Evolutionary conservation across 2,797 vertebrate species (phyloP).

Genomic region (Spondyliosoma cantharus): DNA sequence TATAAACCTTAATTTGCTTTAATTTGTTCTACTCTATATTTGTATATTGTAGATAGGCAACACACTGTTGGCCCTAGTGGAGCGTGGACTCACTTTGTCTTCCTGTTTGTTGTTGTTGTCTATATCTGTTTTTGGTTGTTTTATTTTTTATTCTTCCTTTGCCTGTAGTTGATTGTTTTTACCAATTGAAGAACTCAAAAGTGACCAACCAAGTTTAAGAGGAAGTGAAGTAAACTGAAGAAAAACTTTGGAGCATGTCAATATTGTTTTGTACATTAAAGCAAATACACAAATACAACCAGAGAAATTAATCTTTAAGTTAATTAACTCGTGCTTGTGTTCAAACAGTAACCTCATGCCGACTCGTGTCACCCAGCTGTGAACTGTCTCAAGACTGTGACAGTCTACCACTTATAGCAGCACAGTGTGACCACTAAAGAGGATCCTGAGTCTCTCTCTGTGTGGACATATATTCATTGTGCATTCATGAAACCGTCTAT

Average conservation of each 20-base stretch:
- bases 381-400: slow-evolving; percentile 27
- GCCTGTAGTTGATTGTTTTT: too few relatives aligned
- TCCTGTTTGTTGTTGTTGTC: neutral
- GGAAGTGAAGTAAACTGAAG: too few relatives aligned
- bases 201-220: too few relatives aligned
- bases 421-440: slow-evolving; percentile 12
- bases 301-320: neutral
- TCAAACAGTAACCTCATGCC: neutral
- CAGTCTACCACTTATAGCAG: slow-evolving; percentile 28
- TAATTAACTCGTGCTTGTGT: neutral
- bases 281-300: neutral
- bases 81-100: neutral
- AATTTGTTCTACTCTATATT: too few relatives aligned
- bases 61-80: neutral
- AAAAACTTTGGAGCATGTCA: too few relatives aligned
- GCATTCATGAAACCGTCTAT: slow-evolving; percentile 54
- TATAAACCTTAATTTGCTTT: too few relatives aligned
- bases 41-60: too few relatives aligned
- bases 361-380: slow-evolving; percentile 36
- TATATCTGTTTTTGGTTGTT: too few relatives aligned
- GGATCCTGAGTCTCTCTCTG: neutral
- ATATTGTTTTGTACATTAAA: neutral
- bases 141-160: too few relatives aligned
- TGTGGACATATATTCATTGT: slow-evolving; percentile 49
- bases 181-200: too few relatives aligned